Percentiles rank a stretch among this genome's conserved stretches.
Conservation (phyloP, 2,113 vertebrate genomes). For the Lynx canadensis region DNA sequence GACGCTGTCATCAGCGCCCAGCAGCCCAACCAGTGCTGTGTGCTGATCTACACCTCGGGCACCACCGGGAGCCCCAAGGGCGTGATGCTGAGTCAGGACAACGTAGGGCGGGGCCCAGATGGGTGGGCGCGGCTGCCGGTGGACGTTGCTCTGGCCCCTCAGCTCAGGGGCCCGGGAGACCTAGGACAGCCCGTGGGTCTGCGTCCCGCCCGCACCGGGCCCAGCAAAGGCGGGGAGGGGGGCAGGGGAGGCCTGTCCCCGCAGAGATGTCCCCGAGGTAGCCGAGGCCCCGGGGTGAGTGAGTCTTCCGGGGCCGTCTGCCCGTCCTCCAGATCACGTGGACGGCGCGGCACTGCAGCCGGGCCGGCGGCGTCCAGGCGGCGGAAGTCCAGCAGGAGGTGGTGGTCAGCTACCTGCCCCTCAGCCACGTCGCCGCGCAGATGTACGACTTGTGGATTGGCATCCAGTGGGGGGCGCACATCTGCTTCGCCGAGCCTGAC, state of each 20-base stretch:
- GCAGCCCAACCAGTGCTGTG: conserved; percentile 91
- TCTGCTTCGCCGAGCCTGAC: conserved; percentile 93
- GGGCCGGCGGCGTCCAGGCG: conserved; percentile 88
- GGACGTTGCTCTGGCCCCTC: neutral
- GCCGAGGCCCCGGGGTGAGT: neutral
- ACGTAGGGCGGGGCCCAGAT: conserved; percentile 81
- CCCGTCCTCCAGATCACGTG: conserved; percentile 89
- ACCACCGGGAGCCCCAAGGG: conserved; percentile 93
- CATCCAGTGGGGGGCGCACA: conserved; percentile 92
- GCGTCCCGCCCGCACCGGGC: neutral
- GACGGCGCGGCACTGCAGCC: conserved; percentile 89
- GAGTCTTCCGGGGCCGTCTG: too few species aligned
- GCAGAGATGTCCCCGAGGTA: neutral
- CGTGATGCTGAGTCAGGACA: conserved; percentile 95
- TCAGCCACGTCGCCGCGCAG: conserved; percentile 94
- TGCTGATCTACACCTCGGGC: conserved; percentile 92
- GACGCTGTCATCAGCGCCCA: conserved; percentile 87
- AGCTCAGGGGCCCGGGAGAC: neutral
- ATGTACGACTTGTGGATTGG: conserved; percentile 94
- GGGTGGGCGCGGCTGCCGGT: neutral
- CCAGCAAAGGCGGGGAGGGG: neutral
- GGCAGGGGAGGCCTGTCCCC: neutral
- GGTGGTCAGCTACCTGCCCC: conserved; percentile 93
- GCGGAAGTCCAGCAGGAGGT: conserved; percentile 91
- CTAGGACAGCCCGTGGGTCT: neutral